Evolutionary conservation across 2,888 invertebrate genomes (phyloP), one percentile per base, ranked within the genome.

Genomic region (Chalcosyrphus nemorum): DNA sequence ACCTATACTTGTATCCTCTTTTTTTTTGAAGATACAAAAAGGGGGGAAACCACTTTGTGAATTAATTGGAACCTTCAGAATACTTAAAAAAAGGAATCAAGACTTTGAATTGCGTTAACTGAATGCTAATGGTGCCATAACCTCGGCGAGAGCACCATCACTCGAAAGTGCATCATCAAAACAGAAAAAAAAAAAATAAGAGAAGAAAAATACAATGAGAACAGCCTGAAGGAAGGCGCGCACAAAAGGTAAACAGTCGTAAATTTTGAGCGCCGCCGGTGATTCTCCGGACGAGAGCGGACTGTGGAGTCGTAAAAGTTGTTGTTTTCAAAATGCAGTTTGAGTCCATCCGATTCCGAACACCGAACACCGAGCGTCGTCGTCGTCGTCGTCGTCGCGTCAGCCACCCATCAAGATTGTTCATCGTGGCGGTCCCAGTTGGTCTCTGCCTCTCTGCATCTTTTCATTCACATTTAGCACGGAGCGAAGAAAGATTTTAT

Each of bases 51-150:
- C 38, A 56, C 45, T 56, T 35, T 56, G 21, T 17, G 38, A 38
- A 45, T 29, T 47, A 47, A 63, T 56, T 45, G 57, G 43, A 52
- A 66, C 52, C 52, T 54, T 74, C 59, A 56, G 17, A n/a, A 56
- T n/a, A 41, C 41, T 17, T 19, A 43, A 32, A 54, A n/a, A 57
- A 50, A 38, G 19, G 27, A 52, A 66, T 43, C 41, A 43, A 45
- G 56, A 63, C 45, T 72, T 56, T 15, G 66, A 47, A 54, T 29
- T 81, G 59, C 54, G 75, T 81, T 68, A 74, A 77, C 66, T 65
- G 76, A 81, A 71, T 81, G 81, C 77, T 77, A 81, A 81, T 81
- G 66, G 71, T 77, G 65, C 72, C 54, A 61, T 82, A 66, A 82
- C 82, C 72, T 77, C 72, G 81, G 45, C 66, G 50, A n/a, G n/a